phyloP scores from a whole-genome alignment of 2,113 vertebrate genomes.

The Prionailurus bengalensis region DNA sequence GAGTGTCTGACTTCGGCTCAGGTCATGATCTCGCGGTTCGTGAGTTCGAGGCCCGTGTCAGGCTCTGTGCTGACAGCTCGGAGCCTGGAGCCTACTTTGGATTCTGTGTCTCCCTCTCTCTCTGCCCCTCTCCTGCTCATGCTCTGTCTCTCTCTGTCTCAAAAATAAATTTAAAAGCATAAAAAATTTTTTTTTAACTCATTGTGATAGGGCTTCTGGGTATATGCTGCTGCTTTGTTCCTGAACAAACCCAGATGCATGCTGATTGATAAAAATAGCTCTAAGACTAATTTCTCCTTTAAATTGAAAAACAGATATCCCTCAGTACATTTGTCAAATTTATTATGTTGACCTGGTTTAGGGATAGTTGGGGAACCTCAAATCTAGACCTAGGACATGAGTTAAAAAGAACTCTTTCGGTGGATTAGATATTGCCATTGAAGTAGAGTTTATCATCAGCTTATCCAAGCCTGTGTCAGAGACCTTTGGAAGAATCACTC shows the following conservation, averaged over 20 bases:
- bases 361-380: neutral
- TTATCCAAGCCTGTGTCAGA: neutral
- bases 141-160: too few relatives aligned
- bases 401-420: neutral
- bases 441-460: constrained; percentile 34
- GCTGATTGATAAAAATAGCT: constrained; percentile 5
- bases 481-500: constrained; percentile 43
- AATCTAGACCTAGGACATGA: constrained; percentile 36
- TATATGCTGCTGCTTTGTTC: neutral
- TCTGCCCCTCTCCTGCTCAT: too few relatives aligned
- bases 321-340: neutral
- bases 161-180: too few relatives aligned
- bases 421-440: neutral
- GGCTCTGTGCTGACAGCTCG: too few relatives aligned
- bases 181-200: neutral
- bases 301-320: constrained; percentile 18
- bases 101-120: too few relatives aligned
- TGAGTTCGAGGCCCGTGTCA: too few relatives aligned
- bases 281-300: constrained; percentile 13
- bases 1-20: too few relatives aligned
- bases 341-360: constrained; percentile 11
- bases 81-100: too few relatives aligned
- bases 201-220: constrained; percentile 6
- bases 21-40: too few relatives aligned
- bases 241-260: constrained; percentile 27